These are phyloP conservation scores for Bothrops jararaca DNA, from an alignment of 2,113 vertebrate species.

Conservation along the genomic window DNA sequence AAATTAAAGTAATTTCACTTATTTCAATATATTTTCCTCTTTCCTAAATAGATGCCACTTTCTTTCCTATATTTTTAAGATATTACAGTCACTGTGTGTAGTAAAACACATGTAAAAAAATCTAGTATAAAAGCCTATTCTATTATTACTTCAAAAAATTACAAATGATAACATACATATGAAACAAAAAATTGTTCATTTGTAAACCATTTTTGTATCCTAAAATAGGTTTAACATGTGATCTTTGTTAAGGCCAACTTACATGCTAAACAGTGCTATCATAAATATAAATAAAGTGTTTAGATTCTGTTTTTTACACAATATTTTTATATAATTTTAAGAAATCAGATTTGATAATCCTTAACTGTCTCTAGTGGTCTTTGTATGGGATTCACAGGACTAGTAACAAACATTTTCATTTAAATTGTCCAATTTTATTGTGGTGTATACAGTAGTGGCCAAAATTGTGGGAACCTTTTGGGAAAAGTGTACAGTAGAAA, in stretches of 20 bases:
- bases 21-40: neutral
- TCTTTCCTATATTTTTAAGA: neutral
- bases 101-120: neutral
- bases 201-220: neutral
- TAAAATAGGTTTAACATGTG: neutral
- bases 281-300: neutral
- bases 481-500: no score
- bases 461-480: no score
- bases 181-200: neutral
- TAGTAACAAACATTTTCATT: neutral
- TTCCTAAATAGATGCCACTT: neutral
- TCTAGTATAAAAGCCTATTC: neutral
- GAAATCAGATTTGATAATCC: neutral
- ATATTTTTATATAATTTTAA: neutral
- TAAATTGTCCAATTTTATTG: neutral
- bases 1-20: neutral
- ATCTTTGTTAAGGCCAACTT: neutral
- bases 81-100: neutral
- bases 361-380: neutral
- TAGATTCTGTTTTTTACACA: neutral
- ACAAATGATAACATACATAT: neutral
- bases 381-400: neutral
- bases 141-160: neutral
- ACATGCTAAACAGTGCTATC: neutral
- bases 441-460: no score